Base-by-base conservation (phyloP, 2,797 vertebrate species). In the Parambassis ranga region DNA sequence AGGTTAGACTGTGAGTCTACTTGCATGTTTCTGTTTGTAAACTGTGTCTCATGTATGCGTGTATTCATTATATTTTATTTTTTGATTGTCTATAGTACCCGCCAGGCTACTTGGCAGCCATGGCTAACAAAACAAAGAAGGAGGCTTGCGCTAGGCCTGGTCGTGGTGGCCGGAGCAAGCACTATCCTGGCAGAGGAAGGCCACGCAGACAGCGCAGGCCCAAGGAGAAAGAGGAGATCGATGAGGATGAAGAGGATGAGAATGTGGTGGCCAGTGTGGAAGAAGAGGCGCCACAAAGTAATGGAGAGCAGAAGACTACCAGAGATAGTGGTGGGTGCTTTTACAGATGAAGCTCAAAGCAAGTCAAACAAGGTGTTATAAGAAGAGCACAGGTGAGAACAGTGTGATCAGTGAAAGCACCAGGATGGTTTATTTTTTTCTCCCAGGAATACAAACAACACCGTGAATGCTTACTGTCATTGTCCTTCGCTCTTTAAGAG, bases 41-140 rank as follows among this genome's bases (percentile, higher is more conserved):
- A n/a, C n/a, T n/a, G n/a, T n/a, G n/a, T n/a, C n/a, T n/a, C n/a
- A n/a, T 5, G 9, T 42, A 11, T 5, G 14, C 52, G 26, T 3
- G 7, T 23, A 28, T 42, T 15, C 28, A 13, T 18, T 13, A 6
- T 5, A 46, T 26, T 46, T 46, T 41, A 16, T 35, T 16, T 16
- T 24, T 48, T 20, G 0, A 52, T 22, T 46, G 10, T 59, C 37
- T 19, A 8, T 88, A 99, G 97, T 99, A 98, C 84, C 98, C 98
- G 41, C 96, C 97, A 66, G 98, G 97, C 75, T 99, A 99, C 89
- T 84, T 94, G 83, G 93, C 94, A 36, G 96, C 95, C 14, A 98
- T 98, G 94, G 96, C 97, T 32, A 98, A 97, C 89, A 99, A 98
- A 78, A 95, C 94, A 48, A 95, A 94, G 83, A 94, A 95, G 79